These are phyloP conservation scores for Propithecus coquereli DNA, from an alignment of 2,113 vertebrate genomes.

Conservation along the genomic window DNA sequence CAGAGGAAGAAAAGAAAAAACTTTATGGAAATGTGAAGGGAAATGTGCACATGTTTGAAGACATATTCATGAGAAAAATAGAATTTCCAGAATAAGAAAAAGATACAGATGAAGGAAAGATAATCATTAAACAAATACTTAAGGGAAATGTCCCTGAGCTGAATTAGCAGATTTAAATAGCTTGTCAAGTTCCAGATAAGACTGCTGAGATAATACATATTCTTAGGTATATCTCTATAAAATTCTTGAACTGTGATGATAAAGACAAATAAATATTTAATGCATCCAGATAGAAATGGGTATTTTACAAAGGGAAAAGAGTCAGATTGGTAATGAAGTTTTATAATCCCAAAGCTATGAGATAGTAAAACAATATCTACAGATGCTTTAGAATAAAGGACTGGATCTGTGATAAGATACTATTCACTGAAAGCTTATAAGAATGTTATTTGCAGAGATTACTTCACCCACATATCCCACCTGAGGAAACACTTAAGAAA, in stretches of 20 bases:
- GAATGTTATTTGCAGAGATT: neutral
- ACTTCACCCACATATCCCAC: neutral
- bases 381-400: neutral
- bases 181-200: neutral
- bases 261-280: neutral
- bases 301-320: neutral
- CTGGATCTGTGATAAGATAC: neutral
- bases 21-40: neutral
- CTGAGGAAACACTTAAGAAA: neutral
- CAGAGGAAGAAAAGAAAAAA: neutral
- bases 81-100: neutral
- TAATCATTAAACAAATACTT: neutral
- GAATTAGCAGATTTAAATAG: neutral
- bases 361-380: neutral
- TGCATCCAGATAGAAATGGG: neutral
- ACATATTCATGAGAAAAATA: neutral
- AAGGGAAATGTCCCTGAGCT: neutral
- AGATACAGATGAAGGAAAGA: neutral
- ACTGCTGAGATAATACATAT: neutral
- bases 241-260: neutral
- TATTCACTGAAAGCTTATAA: neutral
- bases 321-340: neutral
- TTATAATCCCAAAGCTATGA: neutral
- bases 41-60: neutral
- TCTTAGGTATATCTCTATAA: neutral